These are phyloP conservation scores for Micromys minutus DNA, from an alignment of 2,113 vertebrate genomes.

Conservation along the genomic window DNA sequence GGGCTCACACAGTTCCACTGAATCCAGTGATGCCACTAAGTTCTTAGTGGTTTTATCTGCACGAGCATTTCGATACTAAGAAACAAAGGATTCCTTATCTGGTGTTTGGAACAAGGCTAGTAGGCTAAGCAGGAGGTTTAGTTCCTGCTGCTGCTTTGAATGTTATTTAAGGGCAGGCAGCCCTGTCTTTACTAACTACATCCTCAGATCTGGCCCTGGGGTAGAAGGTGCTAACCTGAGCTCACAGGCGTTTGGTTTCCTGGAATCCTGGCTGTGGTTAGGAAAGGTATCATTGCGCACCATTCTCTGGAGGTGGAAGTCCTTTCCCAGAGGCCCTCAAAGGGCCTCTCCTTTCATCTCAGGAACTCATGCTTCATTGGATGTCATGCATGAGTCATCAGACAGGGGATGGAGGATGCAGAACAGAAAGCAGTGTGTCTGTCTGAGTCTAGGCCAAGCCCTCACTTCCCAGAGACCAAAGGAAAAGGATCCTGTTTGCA, in stretches of 20 bases:
- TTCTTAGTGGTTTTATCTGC: background rate
- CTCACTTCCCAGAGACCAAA: background rate
- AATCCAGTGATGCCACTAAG: background rate
- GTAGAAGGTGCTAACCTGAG: background rate
- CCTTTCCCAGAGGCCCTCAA: background rate
- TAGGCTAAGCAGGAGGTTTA: background rate
- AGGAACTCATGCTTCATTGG: background rate
- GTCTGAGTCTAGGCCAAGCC: background rate
- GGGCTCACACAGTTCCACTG: background rate
- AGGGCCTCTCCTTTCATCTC: background rate
- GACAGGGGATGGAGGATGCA: accelerated
- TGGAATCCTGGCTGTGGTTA: no score
- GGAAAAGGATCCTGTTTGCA: background rate
- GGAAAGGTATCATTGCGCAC: background rate
- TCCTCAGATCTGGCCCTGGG: background rate
- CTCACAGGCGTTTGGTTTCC: background rate
- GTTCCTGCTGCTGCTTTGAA: background rate
- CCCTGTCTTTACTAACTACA: background rate
- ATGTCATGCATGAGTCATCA: accelerated
- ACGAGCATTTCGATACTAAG: background rate
- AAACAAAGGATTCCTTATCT: background rate
- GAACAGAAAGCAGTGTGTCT: background rate
- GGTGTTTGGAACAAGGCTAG: background rate
- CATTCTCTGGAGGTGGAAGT: background rate
- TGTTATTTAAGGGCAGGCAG: background rate